Percentiles rank a stretch among this genome's conserved stretches.
These are phyloP conservation scores for Gymnocypris eckloni DNA, from an alignment of 2,797 vertebrate species.

Conservation along the genomic window DNA sequence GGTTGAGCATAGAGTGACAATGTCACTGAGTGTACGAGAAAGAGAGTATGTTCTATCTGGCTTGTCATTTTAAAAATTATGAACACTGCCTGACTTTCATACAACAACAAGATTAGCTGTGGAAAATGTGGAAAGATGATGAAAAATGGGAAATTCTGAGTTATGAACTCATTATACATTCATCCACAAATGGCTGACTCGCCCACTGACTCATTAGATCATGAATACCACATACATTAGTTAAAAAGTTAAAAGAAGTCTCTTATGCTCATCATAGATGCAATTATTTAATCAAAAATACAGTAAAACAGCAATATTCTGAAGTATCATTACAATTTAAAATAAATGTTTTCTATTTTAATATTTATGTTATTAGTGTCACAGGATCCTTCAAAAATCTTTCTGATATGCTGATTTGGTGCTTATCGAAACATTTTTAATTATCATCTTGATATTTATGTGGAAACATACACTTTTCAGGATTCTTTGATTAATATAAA, in stretches of 20 bases:
- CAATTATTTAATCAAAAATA: background rate
- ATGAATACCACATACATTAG: background rate
- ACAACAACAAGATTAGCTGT: background rate
- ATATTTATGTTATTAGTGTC: background rate
- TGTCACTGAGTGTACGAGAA: background rate
- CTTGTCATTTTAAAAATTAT: background rate
- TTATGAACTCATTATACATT: background rate
- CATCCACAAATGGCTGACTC: background rate
- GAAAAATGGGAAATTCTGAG: background rate
- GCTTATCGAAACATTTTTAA: background rate
- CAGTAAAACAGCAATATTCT: background rate
- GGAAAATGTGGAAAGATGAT: background rate
- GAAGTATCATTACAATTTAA: background rate
- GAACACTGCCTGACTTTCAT: background rate
- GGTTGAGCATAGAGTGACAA: constrained; percentile 10
- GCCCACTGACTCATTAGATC: background rate
- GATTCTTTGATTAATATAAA: background rate
- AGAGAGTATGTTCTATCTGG: background rate
- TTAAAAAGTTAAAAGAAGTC: background rate
- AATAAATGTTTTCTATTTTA: background rate
- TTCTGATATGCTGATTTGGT: background rate
- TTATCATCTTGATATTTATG: background rate
- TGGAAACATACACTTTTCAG: too few species aligned
- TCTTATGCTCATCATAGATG: background rate
- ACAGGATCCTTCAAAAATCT: background rate